These are phyloP conservation scores for Cyanocitta stelleri DNA, from an alignment of 2,113 vertebrate genomes.

Conservation along the genomic window DNA sequence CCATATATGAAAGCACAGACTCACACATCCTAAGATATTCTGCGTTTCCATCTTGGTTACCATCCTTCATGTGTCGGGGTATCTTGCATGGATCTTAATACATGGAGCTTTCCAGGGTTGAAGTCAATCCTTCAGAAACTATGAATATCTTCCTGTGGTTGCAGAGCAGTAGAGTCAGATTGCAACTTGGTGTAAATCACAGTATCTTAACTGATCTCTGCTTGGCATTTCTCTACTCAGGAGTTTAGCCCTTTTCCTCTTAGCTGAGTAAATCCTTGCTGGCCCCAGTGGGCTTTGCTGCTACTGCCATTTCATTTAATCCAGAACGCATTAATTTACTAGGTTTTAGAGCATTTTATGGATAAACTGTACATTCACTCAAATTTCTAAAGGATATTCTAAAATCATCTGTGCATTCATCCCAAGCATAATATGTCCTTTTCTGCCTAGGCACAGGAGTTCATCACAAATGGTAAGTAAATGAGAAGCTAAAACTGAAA, in stretches of 20 bases:
- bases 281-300: background rate
- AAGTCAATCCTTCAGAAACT: background rate
- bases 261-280: background rate
- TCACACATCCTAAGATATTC: background rate
- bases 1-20: background rate
- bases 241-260: background rate
- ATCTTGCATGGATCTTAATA: background rate
- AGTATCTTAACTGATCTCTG: background rate
- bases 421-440: background rate
- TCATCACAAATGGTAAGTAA: background rate
- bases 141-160: background rate
- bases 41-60: background rate
- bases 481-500: background rate
- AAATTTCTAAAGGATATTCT: background rate
- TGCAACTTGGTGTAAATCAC: background rate
- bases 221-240: background rate
- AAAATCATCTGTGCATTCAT: background rate
- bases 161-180: background rate
- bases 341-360: background rate
- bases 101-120: background rate
- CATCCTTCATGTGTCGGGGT: background rate
- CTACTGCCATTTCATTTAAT: background rate
- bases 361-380: background rate
- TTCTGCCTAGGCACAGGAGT: background rate
- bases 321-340: background rate